Base-by-base conservation (phyloP, 2,888 invertebrate species). In the Stenchaetothrips biformis region DNA sequence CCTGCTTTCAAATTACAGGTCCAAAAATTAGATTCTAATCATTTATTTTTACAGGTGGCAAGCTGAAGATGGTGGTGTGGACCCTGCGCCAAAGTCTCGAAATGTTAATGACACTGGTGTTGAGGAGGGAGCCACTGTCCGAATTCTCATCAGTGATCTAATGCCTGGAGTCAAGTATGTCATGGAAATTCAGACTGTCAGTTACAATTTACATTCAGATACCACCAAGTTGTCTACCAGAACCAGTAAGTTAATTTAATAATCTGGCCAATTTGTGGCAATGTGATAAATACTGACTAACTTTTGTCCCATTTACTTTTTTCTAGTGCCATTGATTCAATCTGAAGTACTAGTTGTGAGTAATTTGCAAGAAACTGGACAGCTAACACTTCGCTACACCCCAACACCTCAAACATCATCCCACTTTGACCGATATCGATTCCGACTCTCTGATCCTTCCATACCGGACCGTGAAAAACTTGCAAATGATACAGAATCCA, bases 261-360 rank as follows among this genome's bases (percentile, higher is more conserved):
- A 25, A 21, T 7, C 25, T 59, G 49, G 11, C 37, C n/a, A n/a
- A n/a, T n/a, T 13, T 18, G n/a, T 7, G 13, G 9, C n/a, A 8
- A 53, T 79, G 27, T 53, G 21, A 16, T 11, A 18, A 21, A 8
- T 11, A 27, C 59, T 77, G n/a, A n/a, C 49, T 18, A 7, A 47
- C n/a, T 48, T n/a, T 47, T 67, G 27, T 2, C 18, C 77, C 37
- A 77, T 11, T 49, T 53, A 9, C 37, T 79, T 53, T 53, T 49
- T 79, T 48, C 77, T 88, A 94, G 94, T 95, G 89, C 97, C 97
- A 0, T 88, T 96, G 82, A 96, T 97, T 83, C 95, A 95, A 84
- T 96, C 96, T 2, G 96, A 96, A 87, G 94, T 97, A 83, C 93
- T 95, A 67, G 94, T 96, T 79, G 96, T 96, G 49, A 94, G 93